Evolutionary conservation across 2,888 invertebrate genomes (phyloP).

Genomic region (Trichogramma dendrolimi): DNA sequence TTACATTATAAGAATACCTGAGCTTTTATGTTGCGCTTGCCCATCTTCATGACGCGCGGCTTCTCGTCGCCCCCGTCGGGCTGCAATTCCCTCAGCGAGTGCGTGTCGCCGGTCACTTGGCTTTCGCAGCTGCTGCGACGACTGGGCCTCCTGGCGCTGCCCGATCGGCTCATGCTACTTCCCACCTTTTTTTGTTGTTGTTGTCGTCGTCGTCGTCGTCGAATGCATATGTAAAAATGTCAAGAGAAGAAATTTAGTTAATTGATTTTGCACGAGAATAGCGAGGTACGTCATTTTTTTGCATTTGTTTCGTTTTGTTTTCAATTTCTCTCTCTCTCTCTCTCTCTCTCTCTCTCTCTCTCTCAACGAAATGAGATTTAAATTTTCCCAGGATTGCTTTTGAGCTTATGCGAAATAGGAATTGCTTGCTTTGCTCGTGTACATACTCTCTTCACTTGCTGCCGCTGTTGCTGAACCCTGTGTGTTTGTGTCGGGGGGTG

Average conservation of each 20-base stretch:
- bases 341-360: not conserved
- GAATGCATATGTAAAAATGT: too few relatives aligned
- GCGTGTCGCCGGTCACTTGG: conserved; percentile 50
- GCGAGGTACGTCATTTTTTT: too few relatives aligned
- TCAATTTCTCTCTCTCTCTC: not conserved
- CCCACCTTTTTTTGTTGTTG: too few relatives aligned
- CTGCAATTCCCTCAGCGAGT: conserved; percentile 51
- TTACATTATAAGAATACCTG: conserved; percentile 53
- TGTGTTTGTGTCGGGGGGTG: not conserved
- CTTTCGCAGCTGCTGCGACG: conserved; percentile 56
- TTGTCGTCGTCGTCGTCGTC: too few relatives aligned
- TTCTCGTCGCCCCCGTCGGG: conserved; percentile 51
- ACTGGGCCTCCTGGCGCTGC: conserved; percentile 48
- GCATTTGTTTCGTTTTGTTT: not conserved
- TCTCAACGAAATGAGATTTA: too few relatives aligned
- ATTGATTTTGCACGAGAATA: too few relatives aligned
- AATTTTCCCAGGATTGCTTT: too few relatives aligned
- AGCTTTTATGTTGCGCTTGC: conserved; percentile 84
- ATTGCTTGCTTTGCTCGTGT: too few relatives aligned
- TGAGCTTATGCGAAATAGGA: too few relatives aligned
- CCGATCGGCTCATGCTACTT: conserved; percentile 42
- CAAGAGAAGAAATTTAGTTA: too few relatives aligned
- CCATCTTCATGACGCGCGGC: conserved; percentile 66
- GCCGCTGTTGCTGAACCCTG: too few relatives aligned
- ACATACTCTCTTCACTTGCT: too few relatives aligned